Evolutionary conservation across 1,140 invertebrate genomes (phyloP).

Genomic region (Delia radicum): DNA sequence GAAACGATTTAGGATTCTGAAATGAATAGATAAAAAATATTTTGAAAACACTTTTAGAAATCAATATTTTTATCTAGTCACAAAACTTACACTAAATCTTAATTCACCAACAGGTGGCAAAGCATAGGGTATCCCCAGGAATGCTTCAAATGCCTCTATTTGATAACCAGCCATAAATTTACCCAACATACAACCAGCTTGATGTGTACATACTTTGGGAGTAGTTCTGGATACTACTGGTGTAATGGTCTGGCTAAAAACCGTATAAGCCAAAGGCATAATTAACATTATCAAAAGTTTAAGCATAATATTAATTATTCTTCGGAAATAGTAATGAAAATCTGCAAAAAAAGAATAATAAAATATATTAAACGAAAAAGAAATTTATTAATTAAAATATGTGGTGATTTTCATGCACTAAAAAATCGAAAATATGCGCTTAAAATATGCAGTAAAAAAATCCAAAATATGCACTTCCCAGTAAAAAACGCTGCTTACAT

Average conservation of each 20-base stretch:
- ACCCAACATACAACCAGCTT: conserved; percentile 43
- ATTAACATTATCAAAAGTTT: background rate
- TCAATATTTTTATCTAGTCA: background rate
- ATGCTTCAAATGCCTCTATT: conserved; percentile 43
- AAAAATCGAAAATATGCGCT: no score
- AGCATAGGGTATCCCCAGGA: conserved; percentile 50
- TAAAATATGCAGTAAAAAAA: no score
- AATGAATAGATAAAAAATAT: background rate
- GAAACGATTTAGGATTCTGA: conserved; percentile 44
- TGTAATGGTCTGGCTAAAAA: background rate
- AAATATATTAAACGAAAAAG: background rate
- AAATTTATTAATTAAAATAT: no score
- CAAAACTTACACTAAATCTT: conserved; percentile 43
- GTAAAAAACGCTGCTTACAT: no score
- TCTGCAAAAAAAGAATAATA: background rate
- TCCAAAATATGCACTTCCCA: no score
- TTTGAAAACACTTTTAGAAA: no score
- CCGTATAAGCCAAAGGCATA: background rate
- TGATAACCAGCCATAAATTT: conserved; percentile 39
- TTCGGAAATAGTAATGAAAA: background rate
- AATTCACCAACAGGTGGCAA: conserved; percentile 44
- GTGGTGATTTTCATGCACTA: no score
- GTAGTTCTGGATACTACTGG: background rate
- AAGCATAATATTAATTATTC: background rate
- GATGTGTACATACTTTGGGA: conserved; percentile 28